Evolutionary conservation across 2,797 vertebrate species (phyloP), one percentile per base, ranked within the genome.

Genomic region (Poeciliopsis presidionis): DNA sequence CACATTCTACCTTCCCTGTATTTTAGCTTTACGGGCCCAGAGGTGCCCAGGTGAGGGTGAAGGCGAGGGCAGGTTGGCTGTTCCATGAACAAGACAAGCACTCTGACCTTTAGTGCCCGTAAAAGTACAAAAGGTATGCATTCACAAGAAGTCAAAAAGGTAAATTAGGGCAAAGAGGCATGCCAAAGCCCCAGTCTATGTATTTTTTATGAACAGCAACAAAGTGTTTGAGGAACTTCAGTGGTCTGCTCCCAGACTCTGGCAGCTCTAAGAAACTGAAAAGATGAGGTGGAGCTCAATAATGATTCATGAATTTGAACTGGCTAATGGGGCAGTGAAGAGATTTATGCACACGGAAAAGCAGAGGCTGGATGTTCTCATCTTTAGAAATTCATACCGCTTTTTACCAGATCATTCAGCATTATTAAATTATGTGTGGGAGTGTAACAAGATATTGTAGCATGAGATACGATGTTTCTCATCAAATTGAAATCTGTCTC

Each of bases 321-420:
- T 85, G 76, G 82, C 86, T 90, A 83, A 85, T 90, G 91, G 91
- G 92, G 91, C 83, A 91, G 88, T 53, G 84, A 77, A 36, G 70
- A 77, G 74, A 83, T 79, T 89, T 92, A 91, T 78, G 81, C 90
- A 93, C 92, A 95, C 94, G 88, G 94, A 95, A 95, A 94, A 87
- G 83, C 80, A 87, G 28, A 84, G 80, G 79, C n/a, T 33, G 57
- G 57, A 33, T 13, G 57, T 61, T 33, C 28, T 30, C 28, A 43
- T 41, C 41, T 69, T 43, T 43, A 69, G 1, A 43, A 43, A 4
- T 69, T 45, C 39, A 43, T 25, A 13, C 41, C 22, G 2, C 39
- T 69, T 69, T 69, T 69, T 41, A 43, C 39, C 65, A 69, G 65
- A 69, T n/a, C 3, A 43, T 43, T 69, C n/a, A n/a, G 16, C 43